Evolutionary conservation across 2,113 vertebrate genomes (phyloP), one percentile per base, ranked within the genome.

Genomic region (Hassar affinis): DNA sequence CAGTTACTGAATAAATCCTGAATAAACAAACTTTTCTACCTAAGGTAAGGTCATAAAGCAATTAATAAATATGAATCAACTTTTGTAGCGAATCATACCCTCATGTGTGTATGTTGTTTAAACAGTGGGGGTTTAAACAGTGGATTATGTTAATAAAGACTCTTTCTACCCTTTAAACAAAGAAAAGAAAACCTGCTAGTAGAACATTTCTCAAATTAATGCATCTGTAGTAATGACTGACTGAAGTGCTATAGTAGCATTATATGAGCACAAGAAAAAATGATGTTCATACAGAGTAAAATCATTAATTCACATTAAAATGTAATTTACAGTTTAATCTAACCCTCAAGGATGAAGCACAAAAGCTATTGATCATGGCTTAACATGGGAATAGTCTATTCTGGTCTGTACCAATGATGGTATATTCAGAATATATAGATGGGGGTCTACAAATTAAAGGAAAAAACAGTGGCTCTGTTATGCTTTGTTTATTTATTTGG

Each of bases 11-110:
- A 33, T n/a, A n/a, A 77, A 35, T 54, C 10, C 38, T 8, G 4
- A 77, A 77, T 54, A 52, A 74, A 74, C 25, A 56, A 54, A 77
- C 27, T 33, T 77, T 33, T 54, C 74, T 56, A 49, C 42, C 11
- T 25, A 38, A 2, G 4, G 49, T 10, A 47, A 10, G 7, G 45
- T n/a, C n/a, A 12, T 27, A 61, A n/a, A 27, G 57, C n/a, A 61
- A 3, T 57, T 57, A 25, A 25, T 27, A 10, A 27, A 61, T 27
- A 12, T 3, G 15, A 27, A 61, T 61, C 0, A 61, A 27, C n/a
- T 25, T 57, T 61, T 61, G n/a, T 30, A 61, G n/a, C 25, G n/a
- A 27, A n/a, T 59, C 25, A 25, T 59, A 10, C 57, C n/a, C 59
- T 61, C 5, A 4, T 61, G 59, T 15, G 7, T n/a, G n/a, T n/a